Base-by-base conservation (phyloP, 2,888 invertebrate species). In the Argyresthia albistria region DNA sequence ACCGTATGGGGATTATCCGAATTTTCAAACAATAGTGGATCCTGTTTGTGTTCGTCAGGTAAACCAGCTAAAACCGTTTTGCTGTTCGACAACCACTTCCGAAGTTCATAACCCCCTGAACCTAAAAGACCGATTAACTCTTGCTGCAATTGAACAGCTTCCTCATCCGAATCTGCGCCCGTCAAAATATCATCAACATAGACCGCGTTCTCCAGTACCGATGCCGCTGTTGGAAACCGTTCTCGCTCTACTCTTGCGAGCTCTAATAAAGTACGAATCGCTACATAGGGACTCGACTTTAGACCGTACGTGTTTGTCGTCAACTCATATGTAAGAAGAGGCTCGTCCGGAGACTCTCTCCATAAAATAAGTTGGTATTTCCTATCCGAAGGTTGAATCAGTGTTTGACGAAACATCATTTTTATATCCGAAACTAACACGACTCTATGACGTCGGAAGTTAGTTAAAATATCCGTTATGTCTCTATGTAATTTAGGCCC, bases 11-110 rank as follows among this genome's bases (percentile, higher is more conserved):
- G 48, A 36, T 48, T 6, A 1, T 48, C 48, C 8, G 36, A 14
- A 8, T 48, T 36, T 48, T 48, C 12, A 8, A 48, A 48, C 3
- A 14, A 14, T 11, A 35, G 9, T 11, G 48, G n/a, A 4, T 35
- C 8, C 36, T 48, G 48, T 2, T 35, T 8, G 35, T 48, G n/a
- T 4, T 48, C 48, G 8, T 35, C 7, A 35, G 48, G 48, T 14
- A 48, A 9, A 12, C 35, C 36, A 8, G 8, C n/a, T 4, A 48
- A 36, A 14, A 48, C 35, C 36, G 35, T 36, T 6, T 35, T 35
- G 6, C 16, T 6, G 35, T 50, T 47, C 1, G 47, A 47, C 8
- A 52, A 15, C 52, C 52, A 52, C 35, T 52, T 53, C 47, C 47
- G 43, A 35, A 52, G 14, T 8, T 47, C n/a, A n/a, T n/a, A n/a